Conservation (phyloP, 2,888 invertebrate species). For the Argyra leucocephala region DNA sequence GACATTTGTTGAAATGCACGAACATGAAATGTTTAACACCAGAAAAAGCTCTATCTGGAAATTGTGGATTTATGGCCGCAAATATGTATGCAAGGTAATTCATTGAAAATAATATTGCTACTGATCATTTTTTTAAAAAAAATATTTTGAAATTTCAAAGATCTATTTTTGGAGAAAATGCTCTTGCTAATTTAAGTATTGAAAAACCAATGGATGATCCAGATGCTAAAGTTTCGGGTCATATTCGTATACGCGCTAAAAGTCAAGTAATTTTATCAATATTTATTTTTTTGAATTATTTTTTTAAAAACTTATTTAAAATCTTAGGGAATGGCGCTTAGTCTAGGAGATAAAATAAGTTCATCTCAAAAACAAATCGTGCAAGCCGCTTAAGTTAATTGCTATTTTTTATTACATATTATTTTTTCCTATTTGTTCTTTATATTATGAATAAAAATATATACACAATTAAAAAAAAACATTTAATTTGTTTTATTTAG, state of each 20-base stretch:
- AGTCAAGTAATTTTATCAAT: constrained; percentile 62
- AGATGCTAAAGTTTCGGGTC: constrained; percentile 84
- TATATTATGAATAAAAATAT: constrained; percentile 1
- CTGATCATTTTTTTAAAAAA: neutral
- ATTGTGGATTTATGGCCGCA: constrained; percentile 99
- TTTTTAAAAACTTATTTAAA: constrained; percentile 18
- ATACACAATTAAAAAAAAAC: neutral
- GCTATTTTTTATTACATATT: constrained; percentile 15
- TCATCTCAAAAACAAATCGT: constrained; percentile 67
- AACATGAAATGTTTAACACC: constrained; percentile 99
- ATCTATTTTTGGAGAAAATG: constrained; percentile 97
- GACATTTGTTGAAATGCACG: constrained; percentile 84
- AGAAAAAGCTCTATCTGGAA: constrained; percentile 89
- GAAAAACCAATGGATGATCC: constrained; percentile 86
- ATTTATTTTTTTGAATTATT: constrained; percentile 1
- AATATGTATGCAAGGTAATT: constrained; percentile 83
- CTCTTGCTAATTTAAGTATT: constrained; percentile 95
- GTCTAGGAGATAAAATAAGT: constrained; percentile 97
- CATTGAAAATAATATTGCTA: neutral
- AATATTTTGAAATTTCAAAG: constrained; percentile 37
- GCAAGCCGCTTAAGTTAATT: constrained; percentile 35
- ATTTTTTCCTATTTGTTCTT: constrained; percentile 13
- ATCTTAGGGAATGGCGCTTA: constrained; percentile 91
- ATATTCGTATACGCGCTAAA: constrained; percentile 96
- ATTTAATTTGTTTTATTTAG: no score